Evolutionary conservation across 2,888 invertebrate genomes (phyloP).

Genomic region (Lochmaea crataegi): DNA sequence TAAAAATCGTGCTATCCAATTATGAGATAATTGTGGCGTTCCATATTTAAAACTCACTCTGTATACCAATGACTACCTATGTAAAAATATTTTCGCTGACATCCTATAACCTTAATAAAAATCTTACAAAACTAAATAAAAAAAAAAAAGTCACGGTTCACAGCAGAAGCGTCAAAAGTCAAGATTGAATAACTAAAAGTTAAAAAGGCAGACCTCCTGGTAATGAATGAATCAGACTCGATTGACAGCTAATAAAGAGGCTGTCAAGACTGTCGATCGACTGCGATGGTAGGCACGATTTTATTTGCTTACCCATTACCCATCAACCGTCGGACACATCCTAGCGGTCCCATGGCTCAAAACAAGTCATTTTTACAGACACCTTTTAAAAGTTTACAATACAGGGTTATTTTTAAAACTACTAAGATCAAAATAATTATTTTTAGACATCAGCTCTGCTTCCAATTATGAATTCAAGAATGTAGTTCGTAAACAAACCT

Average conservation of each 20-base stretch:
- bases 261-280: slow-evolving; percentile 44
- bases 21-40: no score
- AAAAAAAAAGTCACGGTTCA: slow-evolving; percentile 16
- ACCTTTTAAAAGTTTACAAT: slow-evolving; percentile 34
- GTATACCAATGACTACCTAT: background rate
- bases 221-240: slow-evolving; percentile 59
- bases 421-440: background rate
- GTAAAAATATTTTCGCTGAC: background rate
- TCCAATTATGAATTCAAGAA: no score
- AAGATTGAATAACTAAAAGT: slow-evolving; percentile 17
- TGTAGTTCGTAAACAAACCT: no score
- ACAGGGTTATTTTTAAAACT: slow-evolving; percentile 14
- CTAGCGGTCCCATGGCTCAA: slow-evolving; percentile 45
- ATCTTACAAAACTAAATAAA: background rate
- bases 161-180: slow-evolving; percentile 27
- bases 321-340: background rate
- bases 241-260: slow-evolving; percentile 62
- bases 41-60: no score
- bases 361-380: slow-evolving; percentile 52
- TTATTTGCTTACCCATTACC: slow-evolving; percentile 55
- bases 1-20: no score
- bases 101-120: background rate
- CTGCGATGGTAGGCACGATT: slow-evolving; percentile 56
- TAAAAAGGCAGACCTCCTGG: slow-evolving; percentile 45
- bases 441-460: background rate